These are phyloP conservation scores for Caradrina kadenii DNA, from an alignment of 2,888 invertebrate genomes.

Conservation along the genomic window DNA sequence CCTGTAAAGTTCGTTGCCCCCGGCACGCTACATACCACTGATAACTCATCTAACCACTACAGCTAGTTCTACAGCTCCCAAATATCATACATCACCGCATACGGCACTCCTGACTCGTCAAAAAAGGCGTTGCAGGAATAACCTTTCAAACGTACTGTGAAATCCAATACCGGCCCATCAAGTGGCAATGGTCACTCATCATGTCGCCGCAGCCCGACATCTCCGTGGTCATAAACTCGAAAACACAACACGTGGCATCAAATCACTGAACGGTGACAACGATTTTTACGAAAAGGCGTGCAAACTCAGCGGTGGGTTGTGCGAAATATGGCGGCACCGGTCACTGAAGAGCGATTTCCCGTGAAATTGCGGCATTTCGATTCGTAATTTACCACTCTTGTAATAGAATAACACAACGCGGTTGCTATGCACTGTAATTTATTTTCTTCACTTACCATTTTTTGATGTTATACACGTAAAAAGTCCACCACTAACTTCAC, in stretches of 20 bases:
- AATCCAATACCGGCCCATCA: conserved; percentile 86
- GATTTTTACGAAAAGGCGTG: conserved; percentile 88
- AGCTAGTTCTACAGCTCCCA: conserved; percentile 56
- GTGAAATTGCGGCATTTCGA: conserved; percentile 77
- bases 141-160: conserved; percentile 86
- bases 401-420: conserved; percentile 76
- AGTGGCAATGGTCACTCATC: conserved; percentile 64
- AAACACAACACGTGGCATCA: conserved; percentile 89
- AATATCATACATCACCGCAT: conserved; percentile 59
- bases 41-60: conserved; percentile 69
- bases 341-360: conserved; percentile 76
- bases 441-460: conserved; percentile 89
- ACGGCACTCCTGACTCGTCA: conserved; percentile 74
- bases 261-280: conserved; percentile 89
- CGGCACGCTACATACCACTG: conserved; percentile 71
- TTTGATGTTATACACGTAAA: conserved; percentile 90
- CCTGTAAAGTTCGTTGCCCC: conserved; percentile 86
- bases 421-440: conserved; percentile 80
- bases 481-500: conserved; percentile 89
- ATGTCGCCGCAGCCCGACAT: conserved; percentile 60
- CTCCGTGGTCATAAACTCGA: conserved; percentile 62
- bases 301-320: conserved; percentile 85
- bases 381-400: conserved; percentile 69
- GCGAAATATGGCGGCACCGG: conserved; percentile 91
- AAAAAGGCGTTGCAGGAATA: conserved; percentile 87